Base-by-base conservation (phyloP, 2,113 vertebrate species). In the Scopus umbretta region DNA sequence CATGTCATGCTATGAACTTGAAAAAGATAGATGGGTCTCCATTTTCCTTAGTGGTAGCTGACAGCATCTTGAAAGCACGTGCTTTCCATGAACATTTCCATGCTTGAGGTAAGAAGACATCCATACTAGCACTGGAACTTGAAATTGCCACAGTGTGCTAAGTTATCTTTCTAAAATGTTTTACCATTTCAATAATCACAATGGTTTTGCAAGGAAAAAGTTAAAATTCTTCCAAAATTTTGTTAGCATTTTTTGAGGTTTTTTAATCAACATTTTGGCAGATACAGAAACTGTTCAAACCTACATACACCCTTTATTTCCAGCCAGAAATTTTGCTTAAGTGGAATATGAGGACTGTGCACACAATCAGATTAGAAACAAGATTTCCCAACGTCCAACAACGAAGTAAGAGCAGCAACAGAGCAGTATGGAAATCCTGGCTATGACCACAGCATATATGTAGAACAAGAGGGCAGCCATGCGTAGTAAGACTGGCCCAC, bases 201-300 rank as follows among this genome's bases (percentile, higher is more conserved):
- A 67, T 83, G 7, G 4, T 22, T 80, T 80, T 83, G 11, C 8
- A n/a, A 56, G 56, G 49, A 55, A 75, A 43, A 92, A 68, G 23
- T 59, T 59, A 25, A 3, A 56, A 34, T 38, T 73, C 13, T 32
- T 86, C 5, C 50, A 82, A 49, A 86, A 38, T 7, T 43, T 70
- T 53, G 5, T 68, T 59, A 20, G 5, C 1, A 0, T 5, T 67
- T 75, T 75, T 65, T 32, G 19, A 58, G 10, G 0, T 19, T n/a
- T 86, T 90, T 62, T 36, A 52, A 61, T 80, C 40, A 65, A 16
- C 34, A 27, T 83, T 83, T 89, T 53, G 45, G 17, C 45, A 89
- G 72, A 73, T 30, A 38, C 3, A 40, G 30, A 9, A 70, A 34
- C 29, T 50, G 22, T 40, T 84, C 23, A 59, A 80, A 76, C 12